Base-by-base conservation (phyloP, 1,140 invertebrate genomes). In the Lethrus apterus region DNA sequence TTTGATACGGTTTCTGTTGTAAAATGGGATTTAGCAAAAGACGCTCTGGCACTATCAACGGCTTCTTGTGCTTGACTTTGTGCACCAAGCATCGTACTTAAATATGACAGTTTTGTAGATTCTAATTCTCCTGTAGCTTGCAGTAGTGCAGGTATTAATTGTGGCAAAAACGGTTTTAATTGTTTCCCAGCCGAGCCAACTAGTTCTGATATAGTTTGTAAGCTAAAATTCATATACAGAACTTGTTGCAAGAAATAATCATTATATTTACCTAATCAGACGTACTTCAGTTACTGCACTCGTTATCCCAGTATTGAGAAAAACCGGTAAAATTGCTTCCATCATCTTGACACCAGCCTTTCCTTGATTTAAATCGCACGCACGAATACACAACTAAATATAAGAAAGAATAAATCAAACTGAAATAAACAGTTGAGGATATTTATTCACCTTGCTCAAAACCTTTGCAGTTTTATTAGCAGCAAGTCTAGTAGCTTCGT, bases 1-100 rank as follows among this genome's bases (percentile, higher is more conserved):
- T 84, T 84, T 24, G 86, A 81, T 15, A 94, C 80, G 1, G 89
- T 90, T 60, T 93, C 87, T 51, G 86, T 90, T 53, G 89, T 89
- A 44, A 90, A 85, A 60, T 92, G 87, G 18, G 78, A 80, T 58
- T 85, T 86, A 0, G 86, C 86, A 11, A 80, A 80, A 46, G 78
- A 79, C 19, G 89, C 83, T 36, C 89, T 70, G 20, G 83, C 74
- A 54, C 74, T 80, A 63, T 93, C 89, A 0, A 93, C 71, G 30
- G 78, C 70, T 54, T 92, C 85, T 55, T 84, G 76, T 1, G 75
- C 70, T 36, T 78, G 73, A 19, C 72, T 68, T 44, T 83, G 77
- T 1, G 76, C 79, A 3, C 79, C 77, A 23, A 85, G 72, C 45
- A 79, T 75, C 0, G 83, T 82, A 60, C 87, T 88, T 15, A 92